Conservation (phyloP, 1,140 invertebrate genomes). For the Solenopsis invicta region DNA sequence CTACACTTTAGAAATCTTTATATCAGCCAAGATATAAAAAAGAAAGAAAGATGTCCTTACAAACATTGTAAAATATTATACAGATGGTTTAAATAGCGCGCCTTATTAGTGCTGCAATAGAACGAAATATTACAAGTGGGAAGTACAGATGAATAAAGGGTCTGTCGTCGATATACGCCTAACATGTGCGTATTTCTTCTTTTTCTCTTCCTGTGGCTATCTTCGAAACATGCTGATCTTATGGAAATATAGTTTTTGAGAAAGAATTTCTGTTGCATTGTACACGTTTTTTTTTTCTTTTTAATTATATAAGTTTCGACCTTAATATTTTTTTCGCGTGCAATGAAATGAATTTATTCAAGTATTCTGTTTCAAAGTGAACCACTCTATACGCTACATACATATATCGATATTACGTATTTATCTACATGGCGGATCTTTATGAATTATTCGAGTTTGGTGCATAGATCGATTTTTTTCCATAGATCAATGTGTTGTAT, state of each 20-base stretch:
- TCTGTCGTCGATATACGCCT: no score
- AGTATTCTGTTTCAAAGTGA: slow-evolving; percentile 6
- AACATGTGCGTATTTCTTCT: no score
- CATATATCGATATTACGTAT: slow-evolving; percentile 2
- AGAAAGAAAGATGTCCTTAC: not conserved
- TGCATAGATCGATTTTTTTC: slow-evolving; percentile 1
- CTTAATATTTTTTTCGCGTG: not conserved
- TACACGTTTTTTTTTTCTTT: not conserved
- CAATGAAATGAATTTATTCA: slow-evolving; percentile 8
- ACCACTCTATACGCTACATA: slow-evolving; percentile 20
- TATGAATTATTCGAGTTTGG: not conserved
- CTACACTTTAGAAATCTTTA: not conserved
- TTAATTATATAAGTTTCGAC: not conserved
- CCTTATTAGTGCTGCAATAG: no score
- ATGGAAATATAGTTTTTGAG: not conserved
- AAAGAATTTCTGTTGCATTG: not conserved
- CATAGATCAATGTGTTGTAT: not conserved
- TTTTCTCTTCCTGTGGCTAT: no score
- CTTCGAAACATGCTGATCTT: no score
- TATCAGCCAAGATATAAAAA: not conserved
- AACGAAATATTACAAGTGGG: no score
- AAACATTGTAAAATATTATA: not conserved
- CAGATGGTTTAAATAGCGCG: no score
- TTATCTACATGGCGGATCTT: slow-evolving; percentile 35
- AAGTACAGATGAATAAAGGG: no score